Evolutionary conservation across 2,113 vertebrate species (phyloP).

Genomic region (Microcebus tavaratra): DNA sequence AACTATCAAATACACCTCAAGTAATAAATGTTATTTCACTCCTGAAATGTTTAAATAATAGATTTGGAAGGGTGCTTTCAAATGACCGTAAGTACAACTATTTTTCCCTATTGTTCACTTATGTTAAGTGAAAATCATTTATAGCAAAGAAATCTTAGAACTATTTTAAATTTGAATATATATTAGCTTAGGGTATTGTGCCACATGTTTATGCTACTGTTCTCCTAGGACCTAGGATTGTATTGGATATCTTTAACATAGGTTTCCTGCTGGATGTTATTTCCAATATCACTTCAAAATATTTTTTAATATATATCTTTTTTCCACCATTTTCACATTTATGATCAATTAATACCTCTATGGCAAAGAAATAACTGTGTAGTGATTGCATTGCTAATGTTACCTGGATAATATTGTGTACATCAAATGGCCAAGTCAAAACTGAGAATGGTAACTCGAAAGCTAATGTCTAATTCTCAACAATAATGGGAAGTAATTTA

Average conservation of each 20-base stretch:
- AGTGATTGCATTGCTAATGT: background rate
- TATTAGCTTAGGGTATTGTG: background rate
- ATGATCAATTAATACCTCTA: constrained; percentile 10
- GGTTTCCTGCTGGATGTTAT: background rate
- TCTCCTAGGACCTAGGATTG: background rate
- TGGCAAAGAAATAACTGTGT: background rate
- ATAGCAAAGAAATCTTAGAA: constrained; percentile 51
- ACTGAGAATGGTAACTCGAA: background rate
- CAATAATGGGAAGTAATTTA: background rate
- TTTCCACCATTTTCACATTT: constrained; percentile 33
- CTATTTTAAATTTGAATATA: constrained; percentile 57
- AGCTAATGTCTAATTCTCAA: background rate
- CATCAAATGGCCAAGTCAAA: background rate
- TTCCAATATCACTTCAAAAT: background rate
- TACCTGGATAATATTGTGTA: background rate
- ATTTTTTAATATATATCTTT: constrained; percentile 19
- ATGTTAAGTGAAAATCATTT: constrained; percentile 69
- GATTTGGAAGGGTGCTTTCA: constrained; percentile 1
- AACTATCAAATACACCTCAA: constrained; percentile 74
- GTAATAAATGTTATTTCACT: constrained; percentile 56
- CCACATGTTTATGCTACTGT: background rate
- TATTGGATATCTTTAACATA: background rate
- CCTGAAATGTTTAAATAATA: constrained; percentile 30
- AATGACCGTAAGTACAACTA: constrained; percentile 11
- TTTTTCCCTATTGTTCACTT: constrained; percentile 45